A percentile compares a stretch with the other conserved stretches of the same genome.
Evolutionary conservation across 2,888 invertebrate species (phyloP).

Genomic region (Tetranychus truncatus): DNA sequence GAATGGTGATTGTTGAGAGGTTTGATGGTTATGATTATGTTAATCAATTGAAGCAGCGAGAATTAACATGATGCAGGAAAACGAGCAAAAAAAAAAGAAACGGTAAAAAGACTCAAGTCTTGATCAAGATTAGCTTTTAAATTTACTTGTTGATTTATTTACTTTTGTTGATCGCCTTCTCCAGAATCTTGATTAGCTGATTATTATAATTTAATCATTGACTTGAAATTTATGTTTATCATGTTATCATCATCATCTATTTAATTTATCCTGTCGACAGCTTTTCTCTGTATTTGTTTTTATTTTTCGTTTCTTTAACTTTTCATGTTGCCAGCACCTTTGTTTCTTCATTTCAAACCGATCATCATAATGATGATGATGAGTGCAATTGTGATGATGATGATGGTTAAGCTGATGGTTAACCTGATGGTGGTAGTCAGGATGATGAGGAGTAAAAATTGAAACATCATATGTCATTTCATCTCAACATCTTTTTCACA

Average conservation of each 20-base stretch:
- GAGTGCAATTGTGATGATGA: too few relatives aligned
- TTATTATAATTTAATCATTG: background rate
- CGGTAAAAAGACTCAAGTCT: background rate
- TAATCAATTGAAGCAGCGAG: background rate
- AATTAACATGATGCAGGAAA: constrained; percentile 1
- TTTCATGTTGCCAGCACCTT: background rate
- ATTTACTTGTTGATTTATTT: constrained; percentile 1
- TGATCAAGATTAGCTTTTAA: background rate
- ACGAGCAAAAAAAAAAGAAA: background rate
- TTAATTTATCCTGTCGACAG: background rate
- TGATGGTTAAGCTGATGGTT: too few relatives aligned
- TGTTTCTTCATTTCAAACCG: background rate
- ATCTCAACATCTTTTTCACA: background rate
- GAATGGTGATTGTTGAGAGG: background rate
- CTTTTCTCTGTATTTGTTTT: background rate
- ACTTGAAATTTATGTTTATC: background rate
- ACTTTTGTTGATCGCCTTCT: background rate
- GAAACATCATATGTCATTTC: background rate
- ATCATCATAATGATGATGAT: background rate
- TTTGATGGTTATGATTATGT: background rate
- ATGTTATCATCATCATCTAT: background rate
- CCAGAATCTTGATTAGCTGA: background rate
- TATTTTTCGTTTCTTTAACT: background rate
- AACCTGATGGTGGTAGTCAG: too few relatives aligned
- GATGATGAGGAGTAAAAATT: background rate